Percentiles rank a stretch among this genome's conserved stretches.
These are phyloP conservation scores for Molanna angustata DNA, from an alignment of 2,888 invertebrate genomes.

Conservation along the genomic window DNA sequence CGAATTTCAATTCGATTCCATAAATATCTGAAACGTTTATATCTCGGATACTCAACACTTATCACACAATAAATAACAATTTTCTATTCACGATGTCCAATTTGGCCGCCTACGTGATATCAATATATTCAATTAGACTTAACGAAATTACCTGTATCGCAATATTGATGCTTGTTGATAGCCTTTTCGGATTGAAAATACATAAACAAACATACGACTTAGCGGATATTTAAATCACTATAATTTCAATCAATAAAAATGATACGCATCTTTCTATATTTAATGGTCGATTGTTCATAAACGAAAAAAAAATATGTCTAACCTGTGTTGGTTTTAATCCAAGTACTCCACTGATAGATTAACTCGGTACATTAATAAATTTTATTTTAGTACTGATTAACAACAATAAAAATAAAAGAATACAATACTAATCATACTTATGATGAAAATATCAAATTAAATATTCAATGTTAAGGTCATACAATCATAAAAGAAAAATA, in stretches of 20 bases:
- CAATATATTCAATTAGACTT: conserved; percentile 23
- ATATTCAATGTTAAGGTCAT: too few relatives aligned
- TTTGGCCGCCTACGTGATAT: conserved; percentile 19
- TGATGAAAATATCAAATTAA: too few relatives aligned
- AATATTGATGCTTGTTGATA: conserved; percentile 24
- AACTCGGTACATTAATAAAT: too few relatives aligned
- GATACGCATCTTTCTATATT: conserved; percentile 26
- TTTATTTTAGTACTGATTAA: too few relatives aligned
- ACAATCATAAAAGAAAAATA: too few relatives aligned
- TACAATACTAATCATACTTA: too few relatives aligned
- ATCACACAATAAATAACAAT: conserved; percentile 16
- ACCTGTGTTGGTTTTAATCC: too few relatives aligned
- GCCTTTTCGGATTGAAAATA: conserved; percentile 21
- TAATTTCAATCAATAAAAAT: conserved; percentile 32
- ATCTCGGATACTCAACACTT: conserved; percentile 4
- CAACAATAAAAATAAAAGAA: too few relatives aligned
- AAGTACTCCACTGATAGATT: too few relatives aligned
- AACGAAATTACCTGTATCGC: conserved; percentile 3
- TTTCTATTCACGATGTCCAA: conserved; percentile 12
- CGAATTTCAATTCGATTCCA: neutral
- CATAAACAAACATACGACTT: conserved; percentile 24
- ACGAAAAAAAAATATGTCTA: too few relatives aligned
- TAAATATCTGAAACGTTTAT: neutral
- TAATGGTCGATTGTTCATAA: conserved; percentile 30
- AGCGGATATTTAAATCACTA: conserved; percentile 27